phyloP scores from a whole-genome alignment of 2,797 vertebrate genomes.

The Cossypha caffra region DNA sequence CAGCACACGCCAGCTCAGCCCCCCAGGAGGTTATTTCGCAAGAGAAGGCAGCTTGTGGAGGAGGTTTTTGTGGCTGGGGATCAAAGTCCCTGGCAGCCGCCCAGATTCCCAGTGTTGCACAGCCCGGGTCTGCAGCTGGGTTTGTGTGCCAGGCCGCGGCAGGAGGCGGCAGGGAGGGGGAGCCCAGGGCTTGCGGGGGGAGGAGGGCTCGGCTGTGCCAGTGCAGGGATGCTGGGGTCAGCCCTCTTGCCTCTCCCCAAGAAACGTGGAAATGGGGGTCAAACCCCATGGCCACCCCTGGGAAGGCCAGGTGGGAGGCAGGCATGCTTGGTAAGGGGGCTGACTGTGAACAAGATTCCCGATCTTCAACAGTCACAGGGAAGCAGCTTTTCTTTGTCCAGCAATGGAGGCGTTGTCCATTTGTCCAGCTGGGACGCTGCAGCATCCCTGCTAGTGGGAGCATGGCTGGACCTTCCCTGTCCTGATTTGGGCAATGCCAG shows the following conservation, averaged over 20 bases:
- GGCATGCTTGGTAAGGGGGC: not conserved
- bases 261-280: not conserved
- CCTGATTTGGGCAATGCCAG: not conserved
- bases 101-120: not conserved
- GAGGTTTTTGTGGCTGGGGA: slow-evolving; percentile 9
- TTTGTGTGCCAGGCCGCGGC: not conserved
- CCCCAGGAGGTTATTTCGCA: not conserved
- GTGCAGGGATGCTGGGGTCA: rapidly evolving
- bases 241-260: rapidly evolving
- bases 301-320: not conserved
- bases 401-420: rapidly evolving
- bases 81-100: not conserved
- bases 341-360: rapidly evolving
- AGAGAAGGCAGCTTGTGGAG: not conserved
- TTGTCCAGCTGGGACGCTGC: not conserved
- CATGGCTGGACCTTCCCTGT: not conserved
- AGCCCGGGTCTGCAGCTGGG: not conserved
- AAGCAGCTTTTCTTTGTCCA: not conserved
- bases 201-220: rapidly evolving
- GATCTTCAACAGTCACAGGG: rapidly evolving
- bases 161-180: not conserved
- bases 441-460: not conserved
- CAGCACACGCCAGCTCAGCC: not conserved
- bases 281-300: rapidly evolving
- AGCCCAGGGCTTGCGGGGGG: not conserved